phyloP scores from a whole-genome alignment of 2,797 vertebrate species.

The Toxotes lorentzi region DNA sequence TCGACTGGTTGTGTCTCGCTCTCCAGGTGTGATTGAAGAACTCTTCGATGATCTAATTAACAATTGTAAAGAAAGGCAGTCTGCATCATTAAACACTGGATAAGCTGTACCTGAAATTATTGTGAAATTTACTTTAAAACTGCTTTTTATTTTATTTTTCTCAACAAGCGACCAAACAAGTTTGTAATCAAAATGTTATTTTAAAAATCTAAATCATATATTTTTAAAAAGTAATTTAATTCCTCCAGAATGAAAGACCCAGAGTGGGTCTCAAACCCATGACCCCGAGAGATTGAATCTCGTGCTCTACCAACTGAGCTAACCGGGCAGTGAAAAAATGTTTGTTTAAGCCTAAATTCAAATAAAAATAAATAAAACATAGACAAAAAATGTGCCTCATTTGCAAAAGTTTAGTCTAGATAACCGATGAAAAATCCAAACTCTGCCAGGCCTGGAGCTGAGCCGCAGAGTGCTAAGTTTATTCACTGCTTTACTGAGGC shows the following conservation, averaged over 20 bases:
- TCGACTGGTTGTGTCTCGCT: slow-evolving; percentile 82
- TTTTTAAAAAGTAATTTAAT: not conserved
- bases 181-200: not conserved
- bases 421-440: slow-evolving; percentile 42
- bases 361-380: not conserved
- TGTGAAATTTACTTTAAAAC: not conserved
- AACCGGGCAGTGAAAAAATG: too few relatives aligned
- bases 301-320: too few relatives aligned
- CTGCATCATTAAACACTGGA: not conserved
- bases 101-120: not conserved
- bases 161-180: not conserved
- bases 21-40: slow-evolving; percentile 87
- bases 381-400: not conserved
- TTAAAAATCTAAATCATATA: not conserved
- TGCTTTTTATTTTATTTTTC: not conserved
- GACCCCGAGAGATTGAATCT: too few relatives aligned
- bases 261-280: too few relatives aligned
- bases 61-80: not conserved
- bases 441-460: slow-evolving; percentile 25
- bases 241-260: not conserved
- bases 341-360: slow-evolving; percentile 1
- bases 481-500: slow-evolving; percentile 63
- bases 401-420: slow-evolving; percentile 7
- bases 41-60: slow-evolving; percentile 83
- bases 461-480: slow-evolving; percentile 59